Evolutionary conservation across 2,888 invertebrate species (phyloP).

Genomic region (Octonoba sinensis): DNA sequence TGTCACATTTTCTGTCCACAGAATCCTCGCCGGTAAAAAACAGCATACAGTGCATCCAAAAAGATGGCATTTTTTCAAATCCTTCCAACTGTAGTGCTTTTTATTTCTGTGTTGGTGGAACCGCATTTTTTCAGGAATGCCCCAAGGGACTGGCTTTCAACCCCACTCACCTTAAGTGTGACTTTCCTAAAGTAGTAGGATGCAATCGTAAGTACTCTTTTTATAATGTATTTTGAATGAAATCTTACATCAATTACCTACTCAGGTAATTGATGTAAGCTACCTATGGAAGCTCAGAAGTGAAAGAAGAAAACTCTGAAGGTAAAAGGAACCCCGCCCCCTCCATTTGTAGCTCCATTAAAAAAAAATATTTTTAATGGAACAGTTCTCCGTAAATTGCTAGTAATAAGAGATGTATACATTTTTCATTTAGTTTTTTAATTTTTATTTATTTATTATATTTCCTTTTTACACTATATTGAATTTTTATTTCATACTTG

Average conservation of each 20-base stretch:
- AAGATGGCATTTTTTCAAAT: slow-evolving; percentile 46
- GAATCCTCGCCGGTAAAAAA: slow-evolving; percentile 3
- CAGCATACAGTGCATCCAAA: slow-evolving; percentile 23
- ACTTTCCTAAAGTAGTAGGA: slow-evolving; percentile 38
- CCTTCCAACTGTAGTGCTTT: slow-evolving; percentile 41
- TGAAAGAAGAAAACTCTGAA: neutral
- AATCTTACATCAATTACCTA: too few species aligned
- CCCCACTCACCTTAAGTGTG: slow-evolving; percentile 25
- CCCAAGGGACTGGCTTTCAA: slow-evolving; percentile 36
- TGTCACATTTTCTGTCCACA: neutral
- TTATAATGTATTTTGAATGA: too few species aligned
- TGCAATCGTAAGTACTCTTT: slow-evolving; percentile 36
- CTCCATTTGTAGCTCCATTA: too few species aligned
- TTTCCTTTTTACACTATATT: too few species aligned
- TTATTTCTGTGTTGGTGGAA: slow-evolving; percentile 50
- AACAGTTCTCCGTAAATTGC: too few species aligned
- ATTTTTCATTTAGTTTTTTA: too few species aligned
- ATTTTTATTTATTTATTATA: too few species aligned
- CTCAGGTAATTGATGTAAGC: too few species aligned
- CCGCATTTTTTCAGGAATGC: slow-evolving; percentile 38
- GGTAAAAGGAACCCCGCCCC: neutral
- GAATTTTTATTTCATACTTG: too few species aligned
- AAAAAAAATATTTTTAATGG: too few species aligned
- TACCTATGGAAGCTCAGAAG: too few species aligned
- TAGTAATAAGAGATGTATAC: too few species aligned